phyloP scores from a whole-genome alignment of 2,113 vertebrate genomes.

The Tetrao urogallus region DNA sequence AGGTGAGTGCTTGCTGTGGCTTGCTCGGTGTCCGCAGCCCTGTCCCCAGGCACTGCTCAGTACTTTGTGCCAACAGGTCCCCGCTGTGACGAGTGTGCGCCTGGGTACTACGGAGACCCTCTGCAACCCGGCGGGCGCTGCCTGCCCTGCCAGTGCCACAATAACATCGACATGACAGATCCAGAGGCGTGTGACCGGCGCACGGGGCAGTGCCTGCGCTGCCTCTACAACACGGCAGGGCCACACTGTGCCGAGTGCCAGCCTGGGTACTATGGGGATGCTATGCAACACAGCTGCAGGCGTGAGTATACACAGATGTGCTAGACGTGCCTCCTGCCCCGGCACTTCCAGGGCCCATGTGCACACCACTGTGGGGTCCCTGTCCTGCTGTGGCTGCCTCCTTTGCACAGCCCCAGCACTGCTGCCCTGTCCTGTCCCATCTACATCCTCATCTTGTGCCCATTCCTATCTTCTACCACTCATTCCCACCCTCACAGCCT shows the following conservation, averaged over 20 bases:
- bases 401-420: not conserved
- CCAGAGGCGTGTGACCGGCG: constrained; percentile 84
- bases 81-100: constrained; percentile 92
- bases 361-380: not conserved
- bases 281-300: constrained; percentile 87
- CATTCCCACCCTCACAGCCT: not conserved
- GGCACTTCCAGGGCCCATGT: too few relatives aligned
- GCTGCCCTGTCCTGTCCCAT: too few relatives aligned
- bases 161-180: constrained; percentile 91
- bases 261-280: constrained; percentile 89
- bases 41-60: fast-evolving
- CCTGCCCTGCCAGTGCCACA: constrained; percentile 89
- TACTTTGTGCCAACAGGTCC: constrained; percentile 71
- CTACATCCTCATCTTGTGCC: not conserved
- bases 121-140: constrained; percentile 86
- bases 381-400: not conserved
- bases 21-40: fast-evolving
- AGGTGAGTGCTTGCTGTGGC: constrained; percentile 71
- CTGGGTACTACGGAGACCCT: constrained; percentile 93
- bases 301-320: constrained; percentile 79
- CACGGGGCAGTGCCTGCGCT: constrained; percentile 88
- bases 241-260: constrained; percentile 85
- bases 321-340: not conserved
- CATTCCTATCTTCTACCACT: not conserved
- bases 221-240: constrained; percentile 92